Percentiles rank a stretch among this genome's conserved stretches.
These are phyloP conservation scores for Stramonita haemastoma DNA, from an alignment of 2,888 invertebrate species.

Conservation along the genomic window DNA sequence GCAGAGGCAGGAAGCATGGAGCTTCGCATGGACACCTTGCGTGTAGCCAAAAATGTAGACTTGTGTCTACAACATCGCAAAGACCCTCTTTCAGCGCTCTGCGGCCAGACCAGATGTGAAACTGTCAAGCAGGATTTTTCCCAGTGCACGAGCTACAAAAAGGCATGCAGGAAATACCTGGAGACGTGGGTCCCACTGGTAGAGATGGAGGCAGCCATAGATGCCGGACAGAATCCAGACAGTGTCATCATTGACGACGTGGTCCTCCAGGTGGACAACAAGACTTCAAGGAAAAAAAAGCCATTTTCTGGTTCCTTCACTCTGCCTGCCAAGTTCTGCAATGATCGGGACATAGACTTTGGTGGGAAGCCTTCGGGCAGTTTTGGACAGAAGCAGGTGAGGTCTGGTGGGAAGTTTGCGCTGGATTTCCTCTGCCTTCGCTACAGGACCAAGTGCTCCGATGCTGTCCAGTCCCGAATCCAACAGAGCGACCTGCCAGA, in stretches of 20 bases:
- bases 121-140: constrained; percentile 33
- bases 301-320: constrained; percentile 21
- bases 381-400: not conserved
- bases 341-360: constrained; percentile 24
- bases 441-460: constrained; percentile 10
- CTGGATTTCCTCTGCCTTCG: constrained; percentile 39
- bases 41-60: constrained; percentile 49
- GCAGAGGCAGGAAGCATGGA: constrained; percentile 46
- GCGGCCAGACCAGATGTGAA: constrained; percentile 50
- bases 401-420: not conserved
- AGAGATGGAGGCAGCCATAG: constrained; percentile 60
- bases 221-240: not conserved
- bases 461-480: not conserved
- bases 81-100: constrained; percentile 52
- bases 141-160: constrained; percentile 16
- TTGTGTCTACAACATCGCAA: constrained; percentile 51
- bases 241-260: constrained; percentile 28
- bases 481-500: not conserved
- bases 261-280: not conserved
- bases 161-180: constrained; percentile 40
- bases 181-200: constrained; percentile 56
- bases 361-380: constrained; percentile 25
- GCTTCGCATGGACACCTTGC: constrained; percentile 46
- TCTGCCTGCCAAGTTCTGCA: constrained; percentile 19
- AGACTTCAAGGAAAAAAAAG: not conserved